These are phyloP conservation scores for Cabera pusaria DNA, from an alignment of 2,888 invertebrate genomes.

Conservation along the genomic window DNA sequence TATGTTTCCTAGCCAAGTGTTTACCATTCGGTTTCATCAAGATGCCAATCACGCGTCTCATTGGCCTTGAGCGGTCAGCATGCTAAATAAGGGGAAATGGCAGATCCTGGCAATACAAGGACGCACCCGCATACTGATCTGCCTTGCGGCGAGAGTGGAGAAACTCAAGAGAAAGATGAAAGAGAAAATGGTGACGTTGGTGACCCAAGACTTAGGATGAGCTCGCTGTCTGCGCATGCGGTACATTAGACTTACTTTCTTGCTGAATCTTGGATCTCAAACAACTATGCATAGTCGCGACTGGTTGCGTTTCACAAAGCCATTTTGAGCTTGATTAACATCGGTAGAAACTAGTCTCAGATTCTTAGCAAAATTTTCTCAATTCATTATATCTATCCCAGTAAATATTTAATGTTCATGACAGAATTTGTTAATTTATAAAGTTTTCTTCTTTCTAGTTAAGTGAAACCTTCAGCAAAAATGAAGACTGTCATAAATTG, in stretches of 20 bases:
- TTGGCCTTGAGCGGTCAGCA: constrained; percentile 37
- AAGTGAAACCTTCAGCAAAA: no score
- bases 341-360: background rate
- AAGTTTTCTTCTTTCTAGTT: no score
- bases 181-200: constrained; percentile 38
- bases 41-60: constrained; percentile 13
- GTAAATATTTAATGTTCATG: no score
- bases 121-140: constrained; percentile 12
- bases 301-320: background rate
- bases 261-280: background rate
- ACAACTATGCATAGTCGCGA: no score
- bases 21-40: constrained; percentile 3
- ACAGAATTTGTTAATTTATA: no score
- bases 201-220: constrained; percentile 13
- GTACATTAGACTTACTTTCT: constrained; percentile 14
- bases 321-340: background rate
- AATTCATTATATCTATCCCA: no score
- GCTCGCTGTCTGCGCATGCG: constrained; percentile 30
- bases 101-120: constrained; percentile 26
- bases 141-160: constrained; percentile 25
- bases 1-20: constrained; percentile 3
- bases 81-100: constrained; percentile 36
- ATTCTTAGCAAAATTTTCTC: no score
- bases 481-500: no score
- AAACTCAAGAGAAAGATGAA: constrained; percentile 30